Evolutionary conservation across 2,113 vertebrate species (phyloP), one percentile per base, ranked within the genome.

Genomic region (Nycticryphes semicollaris): DNA sequence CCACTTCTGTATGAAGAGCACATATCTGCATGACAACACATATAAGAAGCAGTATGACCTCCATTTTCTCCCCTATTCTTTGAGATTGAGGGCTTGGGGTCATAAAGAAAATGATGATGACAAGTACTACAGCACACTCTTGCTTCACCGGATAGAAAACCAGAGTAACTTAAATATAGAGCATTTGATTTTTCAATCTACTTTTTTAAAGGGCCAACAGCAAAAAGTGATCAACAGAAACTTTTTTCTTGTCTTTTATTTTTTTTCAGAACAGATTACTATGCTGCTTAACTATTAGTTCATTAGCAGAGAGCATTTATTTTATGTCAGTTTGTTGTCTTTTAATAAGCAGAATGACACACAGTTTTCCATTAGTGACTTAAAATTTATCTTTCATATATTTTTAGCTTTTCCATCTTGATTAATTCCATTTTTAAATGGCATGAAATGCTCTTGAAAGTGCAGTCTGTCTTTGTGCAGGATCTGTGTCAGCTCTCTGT

Each of bases 401-500:
- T 93, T 96, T 97, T 96, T 96, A 96, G 76, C 75, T 95, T 80
- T 97, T 95, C 45, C 16, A 48, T 96, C 30, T 91, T 86, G 39
- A 70, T 94, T 90, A 90, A 91, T 95, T 95, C 94, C 81, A 69
- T 86, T 94, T 84, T 91, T 93, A 96, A 97, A 95, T 89, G 74
- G 45, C 37, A 79, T 23, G 18, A 70, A 87, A 41, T 67, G 91
- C 90, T 78, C 43, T 87, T 91, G 83, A 66, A 94, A 96, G 24
- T 28, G 30, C 15, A 70, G 33, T 91, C 70, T 92, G 70, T 57
- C 70, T 91, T 80, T 35, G 28, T 66, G 39, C 53, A 79, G 48
- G 67, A 43, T 70, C 39, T 37, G 31, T 88, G 43, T 30, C 64
- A 75, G 63, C 51, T 94, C n/a, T 91, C 60, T 74, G 63, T 60